phyloP scores from a whole-genome alignment of 2,888 invertebrate genomes.

The Agrilus biguttatus region DNA sequence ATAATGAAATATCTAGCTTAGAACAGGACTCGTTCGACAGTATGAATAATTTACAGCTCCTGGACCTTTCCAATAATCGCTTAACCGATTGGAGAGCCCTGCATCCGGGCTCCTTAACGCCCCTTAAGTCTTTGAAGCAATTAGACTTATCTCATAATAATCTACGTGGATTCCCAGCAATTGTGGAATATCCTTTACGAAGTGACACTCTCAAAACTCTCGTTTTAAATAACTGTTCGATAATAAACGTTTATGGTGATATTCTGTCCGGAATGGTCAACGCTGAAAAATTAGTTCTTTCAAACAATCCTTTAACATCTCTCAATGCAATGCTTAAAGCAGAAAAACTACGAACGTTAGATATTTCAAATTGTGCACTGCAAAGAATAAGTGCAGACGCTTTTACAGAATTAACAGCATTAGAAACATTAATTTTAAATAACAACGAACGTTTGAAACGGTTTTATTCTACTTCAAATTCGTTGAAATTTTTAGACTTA shows the following conservation, averaged over 20 bases:
- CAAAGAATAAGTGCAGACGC: conserved; percentile 36
- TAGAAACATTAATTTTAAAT: conserved; percentile 45
- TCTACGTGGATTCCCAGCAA: conserved; percentile 25
- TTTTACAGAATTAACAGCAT: conserved; percentile 39
- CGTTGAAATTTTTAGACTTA: conserved; percentile 42
- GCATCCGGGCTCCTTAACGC: conserved; percentile 36
- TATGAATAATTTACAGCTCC: conserved; percentile 38
- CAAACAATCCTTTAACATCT: conserved; percentile 23
- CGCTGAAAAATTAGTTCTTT: conserved; percentile 37
- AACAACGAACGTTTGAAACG: conserved; percentile 42
- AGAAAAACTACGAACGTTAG: conserved; percentile 30
- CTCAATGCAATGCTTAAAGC: conserved; percentile 15
- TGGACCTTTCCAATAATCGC: conserved; percentile 49
- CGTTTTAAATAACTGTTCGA: conserved; percentile 47
- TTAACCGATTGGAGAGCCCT: conserved; percentile 44
- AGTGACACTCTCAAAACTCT: conserved; percentile 43
- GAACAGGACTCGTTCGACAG: conserved; percentile 30
- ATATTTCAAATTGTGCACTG: conserved; percentile 43
- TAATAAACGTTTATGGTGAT: conserved; percentile 37
- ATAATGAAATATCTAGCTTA: conserved; percentile 21
- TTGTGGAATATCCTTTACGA: conserved; percentile 34
- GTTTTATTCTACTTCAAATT: conserved; percentile 32
- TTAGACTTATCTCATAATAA: conserved; percentile 53
- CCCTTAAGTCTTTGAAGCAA: conserved; percentile 36
- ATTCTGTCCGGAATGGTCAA: conserved; percentile 37